Percentiles rank a stretch among this genome's conserved stretches.
phyloP scores from a whole-genome alignment of 2,797 vertebrate genomes.

The Harpagifer antarcticus region DNA sequence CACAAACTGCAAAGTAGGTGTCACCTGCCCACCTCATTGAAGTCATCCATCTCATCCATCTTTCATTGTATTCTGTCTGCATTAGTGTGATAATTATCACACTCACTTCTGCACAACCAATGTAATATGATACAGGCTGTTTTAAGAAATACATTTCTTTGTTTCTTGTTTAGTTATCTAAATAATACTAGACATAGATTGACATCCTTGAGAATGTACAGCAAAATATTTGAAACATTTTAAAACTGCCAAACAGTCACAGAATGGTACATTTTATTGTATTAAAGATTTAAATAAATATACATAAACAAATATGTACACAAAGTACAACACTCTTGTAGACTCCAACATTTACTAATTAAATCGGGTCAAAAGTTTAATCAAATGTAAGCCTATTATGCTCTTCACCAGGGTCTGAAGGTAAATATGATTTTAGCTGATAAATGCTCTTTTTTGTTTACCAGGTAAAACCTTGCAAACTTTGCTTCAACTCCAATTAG shows the following conservation, averaged over 20 bases:
- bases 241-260: background rate
- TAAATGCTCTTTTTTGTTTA: background rate
- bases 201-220: background rate
- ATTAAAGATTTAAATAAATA: background rate
- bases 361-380: background rate
- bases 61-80: conserved; percentile 14
- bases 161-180: background rate
- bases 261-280: background rate
- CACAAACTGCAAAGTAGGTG: background rate
- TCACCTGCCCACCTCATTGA: conserved; percentile 7
- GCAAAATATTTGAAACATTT: conserved; percentile 3
- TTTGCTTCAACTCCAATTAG: background rate
- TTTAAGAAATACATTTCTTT: background rate
- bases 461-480: background rate
- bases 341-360: background rate
- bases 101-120: background rate
- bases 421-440: background rate
- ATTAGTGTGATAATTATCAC: conserved; percentile 7
- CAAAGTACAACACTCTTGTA: background rate
- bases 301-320: background rate
- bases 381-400: background rate
- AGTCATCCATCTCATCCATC: conserved; percentile 32
- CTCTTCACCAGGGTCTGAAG: background rate
- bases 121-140: background rate
- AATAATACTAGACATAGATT: background rate